phyloP scores from a whole-genome alignment of 2,888 invertebrate species.

The Dermolepida albohirtum region DNA sequence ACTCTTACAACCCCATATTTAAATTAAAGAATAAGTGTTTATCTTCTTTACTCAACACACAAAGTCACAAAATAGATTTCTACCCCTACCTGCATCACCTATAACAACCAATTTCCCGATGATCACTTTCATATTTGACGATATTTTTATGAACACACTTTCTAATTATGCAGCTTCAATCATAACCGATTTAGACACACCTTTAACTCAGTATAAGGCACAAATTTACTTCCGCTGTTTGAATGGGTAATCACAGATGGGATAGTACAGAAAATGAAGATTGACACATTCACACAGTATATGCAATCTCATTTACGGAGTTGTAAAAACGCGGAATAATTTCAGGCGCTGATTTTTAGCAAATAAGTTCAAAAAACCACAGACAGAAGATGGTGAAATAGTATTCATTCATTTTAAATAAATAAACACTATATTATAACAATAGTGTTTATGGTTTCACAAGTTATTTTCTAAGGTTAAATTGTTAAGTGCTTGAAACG shows the following conservation, averaged over 20 bases:
- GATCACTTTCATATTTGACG: conserved; percentile 76
- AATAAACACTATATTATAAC: no score
- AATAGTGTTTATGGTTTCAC: no score
- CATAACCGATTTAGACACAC: neutral
- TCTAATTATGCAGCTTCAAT: neutral
- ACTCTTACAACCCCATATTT: no score
- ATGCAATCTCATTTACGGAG: neutral
- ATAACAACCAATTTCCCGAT: conserved; percentile 89
- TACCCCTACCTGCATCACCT: conserved; percentile 79
- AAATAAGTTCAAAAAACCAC: no score
- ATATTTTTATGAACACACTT: neutral
- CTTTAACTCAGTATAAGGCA: neutral
- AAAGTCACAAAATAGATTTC: conserved; percentile 30
- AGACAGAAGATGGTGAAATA: no score
- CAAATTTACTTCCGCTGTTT: conserved; percentile 17
- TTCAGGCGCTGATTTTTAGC: neutral
- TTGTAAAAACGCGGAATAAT: neutral
- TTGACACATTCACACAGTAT: neutral
- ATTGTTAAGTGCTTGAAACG: no score
- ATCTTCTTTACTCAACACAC: conserved; percentile 1
- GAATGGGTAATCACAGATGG: conserved; percentile 21
- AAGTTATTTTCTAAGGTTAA: no score
- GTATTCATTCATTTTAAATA: no score
- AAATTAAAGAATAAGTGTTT: no score
- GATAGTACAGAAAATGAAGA: neutral